A percentile compares a stretch with the other conserved stretches of the same genome.
phyloP scores from a whole-genome alignment of 2,113 vertebrate genomes.

The Gadus macrocephalus region DNA sequence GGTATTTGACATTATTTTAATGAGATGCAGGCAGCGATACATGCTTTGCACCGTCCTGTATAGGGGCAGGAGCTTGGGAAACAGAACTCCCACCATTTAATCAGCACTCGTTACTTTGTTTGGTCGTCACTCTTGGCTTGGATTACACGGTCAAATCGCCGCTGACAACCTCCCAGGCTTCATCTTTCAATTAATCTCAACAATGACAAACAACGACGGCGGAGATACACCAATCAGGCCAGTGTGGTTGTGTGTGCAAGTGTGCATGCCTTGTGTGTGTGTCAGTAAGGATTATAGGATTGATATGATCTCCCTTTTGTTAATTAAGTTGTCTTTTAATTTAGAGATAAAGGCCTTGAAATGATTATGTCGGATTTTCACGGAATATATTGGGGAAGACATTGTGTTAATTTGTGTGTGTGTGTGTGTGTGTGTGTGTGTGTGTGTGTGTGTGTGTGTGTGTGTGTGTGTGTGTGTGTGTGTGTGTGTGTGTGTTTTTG shows the following conservation, averaged over 20 bases:
- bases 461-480: slow-evolving; percentile 4
- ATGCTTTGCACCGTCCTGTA: not conserved
- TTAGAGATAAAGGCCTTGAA: not conserved
- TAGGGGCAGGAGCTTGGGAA: not conserved
- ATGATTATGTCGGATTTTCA: not conserved
- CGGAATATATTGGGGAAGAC: not conserved
- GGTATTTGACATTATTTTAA: no score
- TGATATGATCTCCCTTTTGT: not conserved
- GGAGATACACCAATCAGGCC: no score
- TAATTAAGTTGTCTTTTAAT: not conserved
- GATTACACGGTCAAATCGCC: no score
- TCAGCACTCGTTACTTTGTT: no score
- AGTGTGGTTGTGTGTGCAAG: no score
- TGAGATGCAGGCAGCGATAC: not conserved
- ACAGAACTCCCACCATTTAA: no score
- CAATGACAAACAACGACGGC: no score
- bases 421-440: not conserved
- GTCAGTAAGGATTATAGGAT: not conserved
- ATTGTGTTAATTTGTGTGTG: not conserved
- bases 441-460: not conserved
- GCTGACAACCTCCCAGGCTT: no score
- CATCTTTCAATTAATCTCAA: no score
- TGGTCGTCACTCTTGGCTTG: no score
- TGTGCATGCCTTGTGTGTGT: no score
- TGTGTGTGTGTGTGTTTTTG: not conserved